Base-by-base conservation (phyloP, 2,797 vertebrate genomes). In the Neopelma chrysocephalum region DNA sequence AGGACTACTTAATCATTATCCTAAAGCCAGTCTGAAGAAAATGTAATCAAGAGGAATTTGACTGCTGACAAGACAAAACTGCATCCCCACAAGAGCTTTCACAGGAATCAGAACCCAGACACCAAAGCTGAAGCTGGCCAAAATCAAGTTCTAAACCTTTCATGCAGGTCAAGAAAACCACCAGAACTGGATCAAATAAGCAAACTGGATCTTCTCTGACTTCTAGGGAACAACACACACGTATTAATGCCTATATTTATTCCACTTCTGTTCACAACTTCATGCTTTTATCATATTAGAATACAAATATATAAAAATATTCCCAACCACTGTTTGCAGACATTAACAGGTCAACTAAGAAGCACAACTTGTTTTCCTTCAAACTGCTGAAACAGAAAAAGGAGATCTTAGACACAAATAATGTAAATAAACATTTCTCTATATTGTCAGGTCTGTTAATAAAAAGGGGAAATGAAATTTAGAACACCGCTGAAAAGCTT, bases 1-100 rank as follows among this genome's bases (percentile, higher is more conserved):
- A 87, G 45, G n/a, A 87, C 71, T 82, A n/a, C 47, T 93, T 87
- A 66, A 70, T 57, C 40, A 70, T 77, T 60, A 92, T 50, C 56
- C n/a, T 82, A 96, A 90, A 94, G 70, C n/a, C 48, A 61, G 80
- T 6, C 31, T 48, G 32, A 76, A 92, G 70, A 88, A 91, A 90
- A 86, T 4, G 16, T 54, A 89, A 94, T 85, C 75, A 79, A 51
- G 26, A 79, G 51, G 81, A 90, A 90, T 92, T 58, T 60, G 54
- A 91, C 61, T 19, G 70, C 48, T 89, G 77, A 80, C 70, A 93
- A 71, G 69, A 88, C 5, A 0, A 76, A 94, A 94, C 32, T 47
- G 29, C 3, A 3, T 34, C 58, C 40, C 65, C 51, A 53, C 43
- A 65, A 64, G 21, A 84, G 90, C 51, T 4, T 70, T 71, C 58